Evolutionary conservation across 2,888 invertebrate species (phyloP), one percentile per base, ranked within the genome.

Genomic region (Serrognathus titanus): DNA sequence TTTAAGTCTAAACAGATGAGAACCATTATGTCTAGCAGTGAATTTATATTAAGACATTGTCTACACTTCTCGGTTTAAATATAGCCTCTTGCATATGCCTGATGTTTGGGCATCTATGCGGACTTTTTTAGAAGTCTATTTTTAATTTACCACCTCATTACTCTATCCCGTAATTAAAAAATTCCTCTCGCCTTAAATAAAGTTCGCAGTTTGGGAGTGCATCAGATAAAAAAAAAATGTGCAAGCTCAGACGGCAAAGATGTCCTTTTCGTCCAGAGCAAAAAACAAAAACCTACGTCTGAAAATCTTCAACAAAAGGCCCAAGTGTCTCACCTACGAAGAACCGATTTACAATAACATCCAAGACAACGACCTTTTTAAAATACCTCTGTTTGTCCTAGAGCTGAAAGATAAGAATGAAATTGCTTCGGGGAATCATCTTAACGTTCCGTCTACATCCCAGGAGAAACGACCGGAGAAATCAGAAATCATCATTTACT

Each of bases 51-150:
- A 16, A 43, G 13, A 11, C 10, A 39, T 39, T 39, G 39, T 12
- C 39, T 63, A 50, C 52, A 78, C 78, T 69, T 80, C 79, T 79
- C 78, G 78, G 20, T 77, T 79, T 71, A 81, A 82, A 62, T 72
- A 77, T 53, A 81, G 78, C 64, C n/a, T 79, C 79, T 69, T 72
- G 79, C 65, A 80, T 79, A 79, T 67, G 69, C 75, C 67, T 35
- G 43, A 35, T 48, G 57, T 16, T 43, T 43, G 9, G 13, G 43
- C 43, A 39, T 12, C 11, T 6, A 11, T 11, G 59, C 59, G 57
- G 58, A 64, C 65, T 64, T 67, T 69, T 69, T 64, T 65, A 62
- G 65, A 59, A 56, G 50, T 66, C 62, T 63, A 66, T 62, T 66
- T 62, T 62, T 62, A 63, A 38, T 41, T 47, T 16, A 12, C 40